Evolutionary conservation across 1,140 invertebrate genomes (phyloP).

Genomic region (Trichonephila inaurata): DNA sequence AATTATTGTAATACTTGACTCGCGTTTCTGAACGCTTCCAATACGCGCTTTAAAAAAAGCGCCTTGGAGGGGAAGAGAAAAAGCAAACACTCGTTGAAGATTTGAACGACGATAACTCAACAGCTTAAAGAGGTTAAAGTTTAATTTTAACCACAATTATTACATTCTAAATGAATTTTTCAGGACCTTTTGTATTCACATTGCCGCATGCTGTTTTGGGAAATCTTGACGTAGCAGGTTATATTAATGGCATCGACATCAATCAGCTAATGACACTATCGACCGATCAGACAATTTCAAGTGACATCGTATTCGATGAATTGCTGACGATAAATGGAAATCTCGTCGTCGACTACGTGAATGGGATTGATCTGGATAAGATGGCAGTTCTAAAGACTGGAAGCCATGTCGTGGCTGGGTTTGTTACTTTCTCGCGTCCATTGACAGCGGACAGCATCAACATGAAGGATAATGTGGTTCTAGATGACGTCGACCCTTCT

Average conservation of each 20-base stretch:
- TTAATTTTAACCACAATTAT: too few species aligned
- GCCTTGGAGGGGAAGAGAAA: too few species aligned
- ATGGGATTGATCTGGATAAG: slow-evolving; percentile 33
- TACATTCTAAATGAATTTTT: neutral
- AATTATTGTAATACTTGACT: too few species aligned
- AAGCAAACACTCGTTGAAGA: too few species aligned
- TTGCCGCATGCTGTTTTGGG: neutral
- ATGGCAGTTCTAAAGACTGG: neutral
- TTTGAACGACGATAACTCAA: too few species aligned
- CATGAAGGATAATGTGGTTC: slow-evolving; percentile 44
- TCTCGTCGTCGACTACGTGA: slow-evolving; percentile 14
- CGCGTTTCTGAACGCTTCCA: too few species aligned
- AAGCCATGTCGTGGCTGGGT: slow-evolving; percentile 10
- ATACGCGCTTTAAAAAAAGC: too few species aligned
- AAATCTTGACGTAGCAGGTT: neutral
- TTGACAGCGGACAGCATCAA: neutral
- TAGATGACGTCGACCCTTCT: slow-evolving; percentile 65
- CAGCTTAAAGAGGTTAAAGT: too few species aligned
- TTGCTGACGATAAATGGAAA: neutral
- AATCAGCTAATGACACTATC: slow-evolving; percentile 21
- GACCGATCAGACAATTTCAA: slow-evolving; percentile 24
- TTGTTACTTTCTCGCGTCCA: neutral
- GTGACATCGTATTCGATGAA: neutral
- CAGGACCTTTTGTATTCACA: slow-evolving; percentile 38
- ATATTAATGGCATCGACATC: neutral